Conservation (phyloP, 2,888 invertebrate genomes). For the Dastarcus helophoroides region DNA sequence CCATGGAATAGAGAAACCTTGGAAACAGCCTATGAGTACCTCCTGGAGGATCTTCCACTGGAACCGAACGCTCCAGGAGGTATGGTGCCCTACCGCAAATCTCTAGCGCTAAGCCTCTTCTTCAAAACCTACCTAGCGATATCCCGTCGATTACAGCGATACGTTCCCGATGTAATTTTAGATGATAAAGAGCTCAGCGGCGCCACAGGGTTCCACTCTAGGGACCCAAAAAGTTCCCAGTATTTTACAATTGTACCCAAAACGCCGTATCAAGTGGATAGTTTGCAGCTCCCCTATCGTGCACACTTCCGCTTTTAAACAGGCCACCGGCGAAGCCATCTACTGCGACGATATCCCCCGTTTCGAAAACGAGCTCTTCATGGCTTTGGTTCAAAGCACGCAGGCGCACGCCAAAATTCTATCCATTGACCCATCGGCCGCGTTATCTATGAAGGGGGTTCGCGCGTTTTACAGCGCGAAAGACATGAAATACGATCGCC, state of each 20-base stretch:
- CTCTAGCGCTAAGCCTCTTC: slow-evolving; percentile 59
- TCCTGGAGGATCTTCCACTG: slow-evolving; percentile 67
- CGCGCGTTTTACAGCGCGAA: slow-evolving; percentile 67
- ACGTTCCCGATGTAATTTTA: slow-evolving; percentile 49
- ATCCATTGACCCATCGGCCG: slow-evolving; percentile 61
- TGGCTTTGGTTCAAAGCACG: slow-evolving; percentile 69
- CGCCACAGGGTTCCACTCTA: slow-evolving; percentile 45
- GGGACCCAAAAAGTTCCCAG: slow-evolving; percentile 57
- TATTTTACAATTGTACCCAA: slow-evolving; percentile 48
- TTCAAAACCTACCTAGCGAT: slow-evolving; percentile 56
- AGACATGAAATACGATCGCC: slow-evolving; percentile 60
- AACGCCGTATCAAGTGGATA: slow-evolving; percentile 62
- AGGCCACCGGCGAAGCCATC: slow-evolving; percentile 83
- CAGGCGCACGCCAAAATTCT: slow-evolving; percentile 72
- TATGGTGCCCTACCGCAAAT: slow-evolving; percentile 51
- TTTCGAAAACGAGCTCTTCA: slow-evolving; percentile 64
- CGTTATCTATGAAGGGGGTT: slow-evolving; percentile 66
- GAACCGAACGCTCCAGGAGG: slow-evolving; percentile 59
- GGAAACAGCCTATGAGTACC: slow-evolving; percentile 46
- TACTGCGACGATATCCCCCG: slow-evolving; percentile 84
- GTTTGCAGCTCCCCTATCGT: slow-evolving; percentile 68
- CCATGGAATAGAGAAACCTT: slow-evolving; percentile 29
- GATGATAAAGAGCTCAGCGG: slow-evolving; percentile 43
- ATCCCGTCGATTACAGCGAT: slow-evolving; percentile 36
- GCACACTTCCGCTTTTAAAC: slow-evolving; percentile 75